Conservation (phyloP, 2,113 vertebrate species). For the Telmatochromis sp. region DNA sequence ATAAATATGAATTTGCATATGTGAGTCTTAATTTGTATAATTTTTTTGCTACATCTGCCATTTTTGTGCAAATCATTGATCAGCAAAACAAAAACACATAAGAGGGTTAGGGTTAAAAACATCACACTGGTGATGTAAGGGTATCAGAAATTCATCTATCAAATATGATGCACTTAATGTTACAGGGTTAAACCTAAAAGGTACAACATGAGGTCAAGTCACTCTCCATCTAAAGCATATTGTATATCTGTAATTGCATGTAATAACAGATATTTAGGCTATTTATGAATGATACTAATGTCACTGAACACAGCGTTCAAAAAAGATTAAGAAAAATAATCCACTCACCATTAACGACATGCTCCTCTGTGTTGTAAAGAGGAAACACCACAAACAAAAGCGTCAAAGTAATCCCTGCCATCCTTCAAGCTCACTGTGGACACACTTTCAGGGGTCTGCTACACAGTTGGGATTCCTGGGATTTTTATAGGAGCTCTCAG, state of each 20-base stretch:
- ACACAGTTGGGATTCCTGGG: slow-evolving; percentile 19
- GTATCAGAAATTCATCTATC: background rate
- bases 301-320: background rate
- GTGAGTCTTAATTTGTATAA: background rate
- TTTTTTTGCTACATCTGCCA: background rate
- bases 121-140: background rate
- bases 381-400: slow-evolving; percentile 49
- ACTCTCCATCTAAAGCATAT: background rate
- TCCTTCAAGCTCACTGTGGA: slow-evolving; percentile 28
- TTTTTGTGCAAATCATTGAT: background rate
- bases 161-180: background rate
- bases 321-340: background rate
- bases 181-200: background rate
- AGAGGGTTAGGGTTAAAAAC: background rate
- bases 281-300: background rate
- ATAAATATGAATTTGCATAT: background rate
- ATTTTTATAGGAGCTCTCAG: slow-evolving; percentile 57
- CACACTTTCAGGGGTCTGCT: slow-evolving; percentile 8
- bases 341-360: slow-evolving; percentile 65
- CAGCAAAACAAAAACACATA: background rate
- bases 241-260: background rate
- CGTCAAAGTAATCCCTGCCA: slow-evolving; percentile 54
- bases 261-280: background rate
- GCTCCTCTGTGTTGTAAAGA: slow-evolving; percentile 57
- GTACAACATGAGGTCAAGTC: background rate